Evolutionary conservation across 2,888 invertebrate species (phyloP), one percentile per base, ranked within the genome.

Genomic region (Hetaerina titia): DNA sequence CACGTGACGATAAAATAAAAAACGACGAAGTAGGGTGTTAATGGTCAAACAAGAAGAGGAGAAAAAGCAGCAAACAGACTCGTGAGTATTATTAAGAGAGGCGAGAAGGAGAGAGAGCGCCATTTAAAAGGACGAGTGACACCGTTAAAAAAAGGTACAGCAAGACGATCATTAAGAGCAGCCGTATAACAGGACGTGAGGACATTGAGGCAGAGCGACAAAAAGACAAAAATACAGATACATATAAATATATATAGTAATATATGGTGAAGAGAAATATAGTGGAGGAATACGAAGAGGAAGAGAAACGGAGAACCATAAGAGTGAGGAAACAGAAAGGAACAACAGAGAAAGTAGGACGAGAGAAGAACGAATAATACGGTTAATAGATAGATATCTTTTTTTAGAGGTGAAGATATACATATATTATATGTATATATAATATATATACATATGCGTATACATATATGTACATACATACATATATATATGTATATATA

Each of bases 341-440:
- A 56, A 45, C 58, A 87, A 94, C n/a, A 74, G 58, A 31, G 25
- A 94, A 64, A 90, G 31, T 56, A 69, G 89, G 69, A 90, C 88
- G 64, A 94, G 94, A 94, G 90, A 95, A 95, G 89, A 89, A 89
- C 74, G 94, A 81, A 87, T 74, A 95, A 88, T 95, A 69, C 94
- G 95, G 31, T 95, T 95, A 92, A 64, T 89, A 90, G 88, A 90
- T 89, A 25, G 88, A 90, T 89, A 25, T n/a, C 64, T 89, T 22
- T 81, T 94, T 94, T 95, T 89, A 94, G 57, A 94, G 74, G 89
- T 90, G 22, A 31, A 45, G 25, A 31, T 9, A 57, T 25, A 94
- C 8, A 22, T 22, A 11, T 56, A 94, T 45, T 45, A 45, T 45
- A 45, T 45, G 4, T 45, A 45, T 45, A 57, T 90, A 58, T 60